Conservation (phyloP, 2,113 vertebrate species). For the Podarcis raffonei region DNA sequence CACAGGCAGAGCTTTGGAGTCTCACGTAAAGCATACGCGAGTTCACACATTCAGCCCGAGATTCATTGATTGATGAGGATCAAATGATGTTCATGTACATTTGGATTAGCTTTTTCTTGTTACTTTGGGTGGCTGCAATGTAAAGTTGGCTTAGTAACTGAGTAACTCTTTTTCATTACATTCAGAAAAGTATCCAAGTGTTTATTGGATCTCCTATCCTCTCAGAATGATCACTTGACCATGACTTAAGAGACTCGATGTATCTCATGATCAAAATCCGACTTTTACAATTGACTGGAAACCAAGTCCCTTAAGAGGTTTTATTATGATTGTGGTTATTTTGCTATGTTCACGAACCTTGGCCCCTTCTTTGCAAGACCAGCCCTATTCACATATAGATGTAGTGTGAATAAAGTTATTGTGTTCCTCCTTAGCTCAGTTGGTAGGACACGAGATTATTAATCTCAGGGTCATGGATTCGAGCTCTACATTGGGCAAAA, state of each 20-base stretch:
- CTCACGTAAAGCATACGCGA: not conserved
- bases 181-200: not conserved
- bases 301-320: not conserved
- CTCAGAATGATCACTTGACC: not conserved
- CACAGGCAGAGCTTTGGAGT: not conserved
- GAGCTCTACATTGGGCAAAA: too few species aligned
- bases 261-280: not conserved
- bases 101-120: not conserved
- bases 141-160: not conserved
- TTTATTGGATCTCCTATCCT: not conserved
- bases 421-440: not conserved
- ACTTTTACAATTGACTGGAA: not conserved
- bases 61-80: not conserved
- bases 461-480: too few species aligned
- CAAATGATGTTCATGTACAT: accelerated
- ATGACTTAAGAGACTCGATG: not conserved
- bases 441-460: too few species aligned
- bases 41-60: not conserved
- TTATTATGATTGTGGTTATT: not conserved
- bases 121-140: not conserved
- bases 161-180: not conserved
- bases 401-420: not conserved
- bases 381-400: not conserved
- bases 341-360: not conserved
- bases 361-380: not conserved